Conservation (phyloP, 2,797 vertebrate genomes). For the Simalia tracyae region DNA sequence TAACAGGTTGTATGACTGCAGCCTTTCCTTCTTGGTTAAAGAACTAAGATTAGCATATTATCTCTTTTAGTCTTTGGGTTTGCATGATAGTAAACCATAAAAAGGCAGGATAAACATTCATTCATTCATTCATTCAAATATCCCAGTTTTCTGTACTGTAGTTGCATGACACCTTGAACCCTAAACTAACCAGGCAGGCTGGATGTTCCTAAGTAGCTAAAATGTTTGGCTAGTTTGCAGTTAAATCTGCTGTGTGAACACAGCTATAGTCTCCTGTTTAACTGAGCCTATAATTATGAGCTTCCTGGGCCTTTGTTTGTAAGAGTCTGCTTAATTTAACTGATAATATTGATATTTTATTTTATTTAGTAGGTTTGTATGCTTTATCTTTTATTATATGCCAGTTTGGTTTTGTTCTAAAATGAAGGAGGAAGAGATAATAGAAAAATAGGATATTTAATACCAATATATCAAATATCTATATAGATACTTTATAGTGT, state of each 20-base stretch:
- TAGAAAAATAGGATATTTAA: not conserved
- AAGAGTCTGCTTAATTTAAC: not conserved
- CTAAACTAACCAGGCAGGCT: not conserved
- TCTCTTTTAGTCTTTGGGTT: not conserved
- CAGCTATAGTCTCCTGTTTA: not conserved
- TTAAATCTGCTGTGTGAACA: not conserved
- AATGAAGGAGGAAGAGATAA: not conserved
- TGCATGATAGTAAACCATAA: not conserved
- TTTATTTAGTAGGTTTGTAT: not conserved
- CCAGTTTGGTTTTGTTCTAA: not conserved
- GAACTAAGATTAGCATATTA: not conserved
- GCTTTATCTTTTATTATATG: not conserved
- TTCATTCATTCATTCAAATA: not conserved
- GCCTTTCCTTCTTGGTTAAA: not conserved
- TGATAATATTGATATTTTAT: not conserved
- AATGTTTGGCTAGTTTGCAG: not conserved
- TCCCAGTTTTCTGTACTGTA: not conserved
- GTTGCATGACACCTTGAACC: not conserved
- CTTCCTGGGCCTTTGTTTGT: not conserved
- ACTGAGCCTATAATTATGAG: not conserved
- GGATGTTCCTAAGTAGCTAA: not conserved
- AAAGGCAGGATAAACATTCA: not conserved
- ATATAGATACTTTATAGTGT: not conserved
- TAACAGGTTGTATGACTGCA: not conserved
- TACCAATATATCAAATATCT: not conserved